Percentiles rank a stretch among this genome's conserved stretches.
Conservation (phyloP, 2,888 invertebrate species). For the Emmelina monodactyla region DNA sequence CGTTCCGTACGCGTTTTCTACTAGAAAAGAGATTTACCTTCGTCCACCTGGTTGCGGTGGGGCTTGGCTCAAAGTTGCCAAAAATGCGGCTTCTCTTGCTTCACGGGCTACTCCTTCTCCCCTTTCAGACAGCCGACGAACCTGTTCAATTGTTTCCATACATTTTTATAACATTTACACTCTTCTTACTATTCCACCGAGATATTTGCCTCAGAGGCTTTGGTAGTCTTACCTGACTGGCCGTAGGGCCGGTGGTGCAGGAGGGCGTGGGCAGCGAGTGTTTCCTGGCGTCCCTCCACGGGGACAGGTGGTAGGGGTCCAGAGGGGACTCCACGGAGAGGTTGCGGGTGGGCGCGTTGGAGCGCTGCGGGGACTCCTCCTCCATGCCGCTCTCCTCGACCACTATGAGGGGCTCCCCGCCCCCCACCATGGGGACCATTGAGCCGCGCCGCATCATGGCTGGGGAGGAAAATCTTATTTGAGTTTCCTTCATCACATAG, state of each 20-base stretch:
- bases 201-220: no score
- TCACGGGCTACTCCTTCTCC: slow-evolving; percentile 80
- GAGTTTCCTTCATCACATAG: no score
- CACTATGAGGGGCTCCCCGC: slow-evolving; percentile 83
- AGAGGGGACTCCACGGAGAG: slow-evolving; percentile 78
- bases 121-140: slow-evolving; percentile 80
- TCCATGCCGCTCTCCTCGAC: slow-evolving; percentile 78
- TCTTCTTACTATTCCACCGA: no score
- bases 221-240: slow-evolving; percentile 78
- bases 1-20: neutral
- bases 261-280: slow-evolving; percentile 86
- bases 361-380: slow-evolving; percentile 67
- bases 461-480: slow-evolving; percentile 16
- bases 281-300: slow-evolving; percentile 82
- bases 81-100: slow-evolving; percentile 81
- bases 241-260: slow-evolving; percentile 85
- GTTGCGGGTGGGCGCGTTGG: slow-evolving; percentile 63
- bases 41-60: slow-evolving; percentile 79
- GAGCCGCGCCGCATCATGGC: slow-evolving; percentile 73
- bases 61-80: slow-evolving; percentile 81
- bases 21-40: slow-evolving; percentile 26
- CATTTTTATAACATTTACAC: neutral
- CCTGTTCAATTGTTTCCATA: slow-evolving; percentile 37
- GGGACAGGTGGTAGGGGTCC: slow-evolving; percentile 83
- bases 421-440: slow-evolving; percentile 66